Conservation (phyloP, 2,113 vertebrate species). For the Picathartes gymnocephalus region DNA sequence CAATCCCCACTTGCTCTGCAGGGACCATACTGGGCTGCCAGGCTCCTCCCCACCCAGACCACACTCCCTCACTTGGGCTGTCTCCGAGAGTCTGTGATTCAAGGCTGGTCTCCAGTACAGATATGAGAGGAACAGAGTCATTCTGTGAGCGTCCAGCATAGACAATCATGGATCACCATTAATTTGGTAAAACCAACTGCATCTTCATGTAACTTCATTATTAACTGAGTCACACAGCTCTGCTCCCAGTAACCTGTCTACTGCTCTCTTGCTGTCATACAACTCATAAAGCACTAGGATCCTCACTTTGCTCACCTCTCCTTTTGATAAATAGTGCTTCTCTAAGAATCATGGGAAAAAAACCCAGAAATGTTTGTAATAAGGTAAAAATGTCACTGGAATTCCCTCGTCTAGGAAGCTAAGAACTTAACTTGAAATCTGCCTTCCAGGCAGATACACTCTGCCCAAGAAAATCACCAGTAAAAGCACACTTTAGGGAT, state of each 20-base stretch:
- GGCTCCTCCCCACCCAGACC: background rate
- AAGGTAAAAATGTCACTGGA: background rate
- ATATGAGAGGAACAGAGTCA: background rate
- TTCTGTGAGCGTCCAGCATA: background rate
- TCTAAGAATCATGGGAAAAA: background rate
- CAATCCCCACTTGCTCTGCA: background rate
- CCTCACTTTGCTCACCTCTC: background rate
- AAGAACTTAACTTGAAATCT: background rate
- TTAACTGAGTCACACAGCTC: background rate
- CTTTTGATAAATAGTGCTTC: background rate
- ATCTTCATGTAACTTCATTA: background rate
- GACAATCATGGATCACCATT: background rate
- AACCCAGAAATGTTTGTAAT: background rate
- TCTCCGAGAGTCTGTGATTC: background rate
- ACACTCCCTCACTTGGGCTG: background rate
- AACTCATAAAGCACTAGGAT: background rate
- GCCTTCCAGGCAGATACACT: background rate
- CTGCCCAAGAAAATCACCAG: background rate
- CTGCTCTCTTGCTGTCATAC: background rate
- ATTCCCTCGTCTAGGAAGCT: background rate
- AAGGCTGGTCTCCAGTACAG: background rate
- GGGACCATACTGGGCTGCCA: background rate
- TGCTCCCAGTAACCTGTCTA: background rate
- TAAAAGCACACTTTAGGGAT: background rate
- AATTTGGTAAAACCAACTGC: background rate